Base-by-base conservation (phyloP, 37 sponge, comb jelly and placozoan genomes). In the Oscarella lobularis region DNA sequence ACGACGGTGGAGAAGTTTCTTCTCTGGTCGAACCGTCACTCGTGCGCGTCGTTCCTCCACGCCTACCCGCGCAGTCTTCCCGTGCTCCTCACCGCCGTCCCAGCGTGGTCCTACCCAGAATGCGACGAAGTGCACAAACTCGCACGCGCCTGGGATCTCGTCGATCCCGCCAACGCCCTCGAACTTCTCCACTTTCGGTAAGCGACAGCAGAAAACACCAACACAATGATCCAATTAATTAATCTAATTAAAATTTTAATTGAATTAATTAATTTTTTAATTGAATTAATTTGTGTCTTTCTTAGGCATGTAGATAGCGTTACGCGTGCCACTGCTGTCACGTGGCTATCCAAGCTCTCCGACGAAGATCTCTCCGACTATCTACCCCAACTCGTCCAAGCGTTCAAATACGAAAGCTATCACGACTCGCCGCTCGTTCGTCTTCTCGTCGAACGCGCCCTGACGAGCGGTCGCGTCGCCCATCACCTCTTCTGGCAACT, bases 341-440 rank as follows among this genome's bases (percentile, higher is more conserved):
- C 76, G 36, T 83, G 80, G 81, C 55, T 87, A 4, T 36, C 73
- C 1, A 31, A 37, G 5, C 78, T 87, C 20, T 39, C 35, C 27
- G 68, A 78, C 33, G 89, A 88, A 75, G 82, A 88, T 66, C 41
- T 88, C 30, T 77, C 78, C 78, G 82, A 84, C 39, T 67, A 80
- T 36, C 70, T 87, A 35, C 87, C 87, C 39, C 89, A 88, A 66
- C 73, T 88, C 37, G 82, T 85, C 0, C 87, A 83, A 79, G 87
- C 82, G 36, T 39, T 86, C 0, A 35, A 48, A 4, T 40, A 79
- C 72, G 87, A 86, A 33, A 29, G 76, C 39, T 86, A 79, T 38
- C 72, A 65, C 6, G 2, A 29, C 0, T 81, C 81, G 3, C 77
- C 85, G 2, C 83, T 84, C 79, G 48, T 78, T 0, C 37, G 77